These are phyloP conservation scores for Trididemnum clinides DNA, from an alignment of 23 tunicate species.

Conservation along the genomic window DNA sequence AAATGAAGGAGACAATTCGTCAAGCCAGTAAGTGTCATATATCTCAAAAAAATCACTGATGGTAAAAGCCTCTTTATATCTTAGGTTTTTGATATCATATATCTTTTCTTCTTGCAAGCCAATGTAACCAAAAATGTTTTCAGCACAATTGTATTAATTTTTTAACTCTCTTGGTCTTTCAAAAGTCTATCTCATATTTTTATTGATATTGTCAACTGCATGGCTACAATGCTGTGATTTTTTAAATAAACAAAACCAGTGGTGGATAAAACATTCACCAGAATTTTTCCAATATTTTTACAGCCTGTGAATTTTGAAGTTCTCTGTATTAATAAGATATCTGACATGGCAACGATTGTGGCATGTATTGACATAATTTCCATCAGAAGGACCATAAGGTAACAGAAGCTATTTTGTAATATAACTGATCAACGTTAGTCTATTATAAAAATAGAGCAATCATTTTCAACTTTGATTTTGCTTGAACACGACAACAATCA, in stretches of 20 bases:
- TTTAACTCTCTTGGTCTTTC: background rate
- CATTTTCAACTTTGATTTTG: no score
- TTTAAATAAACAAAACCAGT: constrained; percentile 48
- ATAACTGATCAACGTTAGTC: no score
- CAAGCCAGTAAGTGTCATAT: constrained; percentile 50
- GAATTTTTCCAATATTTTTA: no score
- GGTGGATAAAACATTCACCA: constrained; percentile 33
- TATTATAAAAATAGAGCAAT: no score
- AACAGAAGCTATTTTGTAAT: no score
- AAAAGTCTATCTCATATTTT: background rate
- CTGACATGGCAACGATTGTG: no score
- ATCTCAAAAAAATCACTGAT: constrained; percentile 6
- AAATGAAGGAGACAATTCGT: constrained; percentile 31
- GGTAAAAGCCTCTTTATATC: constrained; percentile 60
- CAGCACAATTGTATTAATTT: background rate
- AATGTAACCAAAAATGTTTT: constrained; percentile 23
- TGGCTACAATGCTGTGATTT: constrained; percentile 15
- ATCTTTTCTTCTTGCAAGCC: constrained; percentile 27
- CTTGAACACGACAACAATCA: no score
- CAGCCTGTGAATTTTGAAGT: no score
- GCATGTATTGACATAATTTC: no score
- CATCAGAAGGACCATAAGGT: no score
- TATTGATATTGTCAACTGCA: background rate
- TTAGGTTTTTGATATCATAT: constrained; percentile 13
- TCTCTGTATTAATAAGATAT: no score